These are phyloP conservation scores for Bombus ignitus DNA, from an alignment of 1,140 invertebrate genomes.

Conservation along the genomic window DNA sequence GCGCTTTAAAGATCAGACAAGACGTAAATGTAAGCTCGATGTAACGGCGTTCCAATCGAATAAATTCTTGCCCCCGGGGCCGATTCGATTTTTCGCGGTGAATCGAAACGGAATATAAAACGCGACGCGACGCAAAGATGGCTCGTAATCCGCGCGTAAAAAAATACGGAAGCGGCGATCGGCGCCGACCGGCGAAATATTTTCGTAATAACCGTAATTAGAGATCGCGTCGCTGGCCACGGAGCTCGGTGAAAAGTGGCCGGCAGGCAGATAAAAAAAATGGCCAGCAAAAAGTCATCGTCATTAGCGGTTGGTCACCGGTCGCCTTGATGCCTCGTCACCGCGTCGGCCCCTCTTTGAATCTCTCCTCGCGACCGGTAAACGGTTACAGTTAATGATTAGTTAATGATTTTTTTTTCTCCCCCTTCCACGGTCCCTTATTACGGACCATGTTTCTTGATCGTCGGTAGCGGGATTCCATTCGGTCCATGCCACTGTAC, in stretches of 20 bases:
- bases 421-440: constrained; percentile 34
- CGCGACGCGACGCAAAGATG: background rate
- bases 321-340: constrained; percentile 66
- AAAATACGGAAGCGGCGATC: constrained; percentile 30
- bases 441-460: constrained; percentile 48
- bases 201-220: constrained; percentile 57
- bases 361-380: constrained; percentile 31
- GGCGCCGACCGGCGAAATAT: constrained; percentile 21
- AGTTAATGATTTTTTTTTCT: constrained; percentile 57
- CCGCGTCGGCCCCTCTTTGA: constrained; percentile 51
- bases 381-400: constrained; percentile 51
- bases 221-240: constrained; percentile 30
- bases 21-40: no score
- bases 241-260: constrained; percentile 16
- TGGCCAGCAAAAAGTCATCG: constrained; percentile 64
- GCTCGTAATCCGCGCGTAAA: background rate
- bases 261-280: constrained; percentile 54
- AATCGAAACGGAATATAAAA: constrained; percentile 4
- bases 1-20: background rate
- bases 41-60: background rate
- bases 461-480: constrained; percentile 33
- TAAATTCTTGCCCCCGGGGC: background rate
- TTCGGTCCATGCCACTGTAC: constrained; percentile 22
- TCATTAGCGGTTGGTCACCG: constrained; percentile 76
- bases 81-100: background rate